Evolutionary conservation across 2,113 vertebrate genomes (phyloP).

Genomic region (Polypterus bichir): DNA sequence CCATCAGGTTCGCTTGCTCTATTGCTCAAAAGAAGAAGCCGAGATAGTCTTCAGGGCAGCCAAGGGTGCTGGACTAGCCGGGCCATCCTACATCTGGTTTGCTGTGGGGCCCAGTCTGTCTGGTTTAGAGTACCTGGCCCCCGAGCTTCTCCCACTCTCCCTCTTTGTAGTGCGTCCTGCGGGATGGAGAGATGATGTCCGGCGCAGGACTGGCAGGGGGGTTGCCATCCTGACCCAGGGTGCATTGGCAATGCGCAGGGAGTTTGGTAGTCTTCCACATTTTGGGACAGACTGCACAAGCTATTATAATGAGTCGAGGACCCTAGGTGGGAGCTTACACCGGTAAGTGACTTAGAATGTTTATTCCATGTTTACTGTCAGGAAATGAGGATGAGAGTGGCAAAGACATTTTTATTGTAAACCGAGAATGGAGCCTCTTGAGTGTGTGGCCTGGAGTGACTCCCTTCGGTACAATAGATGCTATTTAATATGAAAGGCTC

Average conservation of each 20-base stretch:
- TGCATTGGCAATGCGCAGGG: constrained; percentile 69
- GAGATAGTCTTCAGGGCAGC: constrained; percentile 75
- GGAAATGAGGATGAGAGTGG: too few species aligned
- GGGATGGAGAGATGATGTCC: constrained; percentile 78
- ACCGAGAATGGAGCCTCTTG: too few species aligned
- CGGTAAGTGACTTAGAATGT: too few species aligned
- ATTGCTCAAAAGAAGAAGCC: constrained; percentile 83
- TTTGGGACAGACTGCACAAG: constrained; percentile 76
- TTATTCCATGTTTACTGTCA: too few species aligned
- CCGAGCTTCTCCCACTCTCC: constrained; percentile 61
- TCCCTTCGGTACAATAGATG: too few species aligned
- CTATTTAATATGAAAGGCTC: too few species aligned
- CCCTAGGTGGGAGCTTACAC: constrained; percentile 59
- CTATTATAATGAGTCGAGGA: constrained; percentile 65
- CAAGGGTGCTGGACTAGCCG: constrained; percentile 67
- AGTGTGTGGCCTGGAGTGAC: too few species aligned
- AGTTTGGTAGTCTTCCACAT: constrained; percentile 71
- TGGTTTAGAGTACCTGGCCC: constrained; percentile 42
- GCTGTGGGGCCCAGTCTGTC: constrained; percentile 74
- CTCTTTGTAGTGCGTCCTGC: constrained; percentile 77
- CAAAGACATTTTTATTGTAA: too few species aligned
- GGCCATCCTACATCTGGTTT: constrained; percentile 85
- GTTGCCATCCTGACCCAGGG: constrained; percentile 83
- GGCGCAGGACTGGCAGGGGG: constrained; percentile 63
- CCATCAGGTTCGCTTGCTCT: constrained; percentile 73